Percentiles rank a stretch among this genome's conserved stretches.
phyloP scores from a whole-genome alignment of 2,888 invertebrate genomes.

The Polydrusus tereticollis region DNA sequence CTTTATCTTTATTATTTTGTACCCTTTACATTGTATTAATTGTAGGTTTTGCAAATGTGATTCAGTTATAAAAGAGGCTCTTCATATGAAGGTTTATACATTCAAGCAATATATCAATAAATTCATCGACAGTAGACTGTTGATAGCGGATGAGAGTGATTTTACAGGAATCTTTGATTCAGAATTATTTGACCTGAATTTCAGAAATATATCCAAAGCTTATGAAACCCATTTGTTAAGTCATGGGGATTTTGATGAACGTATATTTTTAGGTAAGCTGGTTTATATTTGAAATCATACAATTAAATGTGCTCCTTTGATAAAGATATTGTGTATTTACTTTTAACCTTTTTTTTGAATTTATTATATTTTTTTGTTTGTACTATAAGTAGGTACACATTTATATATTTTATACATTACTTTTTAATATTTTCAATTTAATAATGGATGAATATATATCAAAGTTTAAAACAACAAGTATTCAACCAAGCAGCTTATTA shows the following conservation, averaged over 20 bases:
- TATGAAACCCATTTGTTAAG: slow-evolving; percentile 94
- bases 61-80: slow-evolving; percentile 88
- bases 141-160: slow-evolving; percentile 80
- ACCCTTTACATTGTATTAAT: too few relatives aligned
- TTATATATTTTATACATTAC: too few relatives aligned
- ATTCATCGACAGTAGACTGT: slow-evolving; percentile 80
- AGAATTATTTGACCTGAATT: slow-evolving; percentile 86
- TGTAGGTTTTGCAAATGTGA: slow-evolving; percentile 49
- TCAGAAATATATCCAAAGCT: slow-evolving; percentile 84
- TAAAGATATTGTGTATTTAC: too few relatives aligned
- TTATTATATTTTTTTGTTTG: too few relatives aligned
- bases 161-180: slow-evolving; percentile 84
- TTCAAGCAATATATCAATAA: slow-evolving; percentile 84
- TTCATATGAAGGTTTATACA: slow-evolving; percentile 90
- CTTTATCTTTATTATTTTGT: too few relatives aligned
- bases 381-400: too few relatives aligned
- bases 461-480: too few relatives aligned
- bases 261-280: slow-evolving; percentile 88
- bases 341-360: too few relatives aligned
- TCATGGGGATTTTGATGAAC: slow-evolving; percentile 96
- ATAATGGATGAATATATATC: too few relatives aligned
- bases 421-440: too few relatives aligned
- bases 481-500: too few relatives aligned
- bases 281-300: slow-evolving; percentile 25
- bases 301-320: slow-evolving; percentile 1